Evolutionary conservation across 92 coral and sea anemone genomes (phyloP).

Genomic region (Zoanthus sansibaricus): DNA sequence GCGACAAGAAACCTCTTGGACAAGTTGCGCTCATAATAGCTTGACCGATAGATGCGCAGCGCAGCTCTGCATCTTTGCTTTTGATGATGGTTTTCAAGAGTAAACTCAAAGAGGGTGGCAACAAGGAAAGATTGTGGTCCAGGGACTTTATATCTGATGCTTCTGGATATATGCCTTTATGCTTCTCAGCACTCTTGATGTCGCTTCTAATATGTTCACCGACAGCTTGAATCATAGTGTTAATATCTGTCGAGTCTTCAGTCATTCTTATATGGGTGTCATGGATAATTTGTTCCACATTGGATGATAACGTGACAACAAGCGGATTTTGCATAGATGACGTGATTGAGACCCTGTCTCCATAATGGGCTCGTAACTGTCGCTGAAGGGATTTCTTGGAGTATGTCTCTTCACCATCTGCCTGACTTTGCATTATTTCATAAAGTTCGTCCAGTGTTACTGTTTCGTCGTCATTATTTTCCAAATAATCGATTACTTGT

Average conservation of each 20-base stretch:
- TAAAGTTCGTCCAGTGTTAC: too few relatives aligned
- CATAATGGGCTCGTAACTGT: too few relatives aligned
- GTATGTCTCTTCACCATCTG: too few relatives aligned
- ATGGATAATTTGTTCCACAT: slow-evolving; percentile 45
- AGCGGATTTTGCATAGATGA: too few relatives aligned
- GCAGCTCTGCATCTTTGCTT: background rate
- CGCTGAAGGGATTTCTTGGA: too few relatives aligned
- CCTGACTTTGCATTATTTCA: too few relatives aligned
- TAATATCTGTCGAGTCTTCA: slow-evolving; percentile 22
- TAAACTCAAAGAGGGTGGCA: background rate
- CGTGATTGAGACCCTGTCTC: too few relatives aligned
- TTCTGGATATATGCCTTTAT: slow-evolving; percentile 10
- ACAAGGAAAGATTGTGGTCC: slow-evolving; percentile 23
- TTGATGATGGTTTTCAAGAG: background rate
- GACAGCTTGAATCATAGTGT: slow-evolving; percentile 38
- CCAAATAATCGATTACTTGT: too few relatives aligned
- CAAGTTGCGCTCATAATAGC: background rate
- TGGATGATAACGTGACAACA: too few relatives aligned
- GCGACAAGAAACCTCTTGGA: background rate
- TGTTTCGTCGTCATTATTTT: too few relatives aligned
- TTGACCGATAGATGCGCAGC: background rate
- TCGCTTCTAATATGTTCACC: slow-evolving; percentile 36
- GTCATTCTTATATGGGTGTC: slow-evolving; percentile 42
- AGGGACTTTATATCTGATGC: slow-evolving; percentile 41
- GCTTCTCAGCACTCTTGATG: slow-evolving; percentile 46